Percentiles rank a stretch among this genome's conserved stretches.
These are phyloP conservation scores for Platygyra sinensis DNA, from an alignment of 64 coral and sea anemone genomes.

Conservation along the genomic window DNA sequence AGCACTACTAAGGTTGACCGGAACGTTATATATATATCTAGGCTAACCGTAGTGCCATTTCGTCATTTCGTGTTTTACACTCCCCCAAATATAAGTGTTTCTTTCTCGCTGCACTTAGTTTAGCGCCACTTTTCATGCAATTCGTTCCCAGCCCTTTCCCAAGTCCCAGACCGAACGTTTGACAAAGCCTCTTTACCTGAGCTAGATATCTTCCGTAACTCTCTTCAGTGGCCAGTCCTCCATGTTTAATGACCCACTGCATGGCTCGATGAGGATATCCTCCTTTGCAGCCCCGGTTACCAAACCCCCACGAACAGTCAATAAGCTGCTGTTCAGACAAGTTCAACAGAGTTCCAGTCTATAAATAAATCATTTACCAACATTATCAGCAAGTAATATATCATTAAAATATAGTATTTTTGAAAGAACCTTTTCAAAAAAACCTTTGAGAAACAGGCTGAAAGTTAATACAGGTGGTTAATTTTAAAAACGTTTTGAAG, in stretches of 20 bases:
- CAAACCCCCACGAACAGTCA: slow-evolving; percentile 99
- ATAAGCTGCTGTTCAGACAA: slow-evolving; percentile 96
- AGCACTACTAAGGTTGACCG: too few species aligned
- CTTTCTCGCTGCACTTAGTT: too few species aligned
- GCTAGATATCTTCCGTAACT: slow-evolving; percentile 95
- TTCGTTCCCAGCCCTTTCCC: too few species aligned
- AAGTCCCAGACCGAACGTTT: not conserved
- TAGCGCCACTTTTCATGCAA: too few species aligned
- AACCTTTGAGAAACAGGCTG: too few species aligned
- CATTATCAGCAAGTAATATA: not conserved
- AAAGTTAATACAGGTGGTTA: too few species aligned
- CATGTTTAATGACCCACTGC: slow-evolving; percentile 99
- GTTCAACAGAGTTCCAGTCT: slow-evolving; percentile 83
- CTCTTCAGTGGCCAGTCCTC: slow-evolving; percentile 83
- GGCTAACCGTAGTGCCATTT: too few species aligned
- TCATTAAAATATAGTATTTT: too few species aligned
- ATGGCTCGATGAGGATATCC: slow-evolving; percentile 95
- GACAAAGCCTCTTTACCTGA: slow-evolving; percentile 59
- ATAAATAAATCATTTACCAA: not conserved
- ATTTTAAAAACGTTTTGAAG: not conserved
- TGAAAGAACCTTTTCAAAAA: too few species aligned
- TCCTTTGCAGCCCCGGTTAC: slow-evolving; percentile 98
- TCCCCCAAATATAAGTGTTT: too few species aligned
- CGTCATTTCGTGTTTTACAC: too few species aligned
- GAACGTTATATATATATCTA: too few species aligned